Percentiles rank a stretch among this genome's conserved stretches.
phyloP scores from a whole-genome alignment of 2,113 vertebrate species.

The Stigmatopora nigra region DNA sequence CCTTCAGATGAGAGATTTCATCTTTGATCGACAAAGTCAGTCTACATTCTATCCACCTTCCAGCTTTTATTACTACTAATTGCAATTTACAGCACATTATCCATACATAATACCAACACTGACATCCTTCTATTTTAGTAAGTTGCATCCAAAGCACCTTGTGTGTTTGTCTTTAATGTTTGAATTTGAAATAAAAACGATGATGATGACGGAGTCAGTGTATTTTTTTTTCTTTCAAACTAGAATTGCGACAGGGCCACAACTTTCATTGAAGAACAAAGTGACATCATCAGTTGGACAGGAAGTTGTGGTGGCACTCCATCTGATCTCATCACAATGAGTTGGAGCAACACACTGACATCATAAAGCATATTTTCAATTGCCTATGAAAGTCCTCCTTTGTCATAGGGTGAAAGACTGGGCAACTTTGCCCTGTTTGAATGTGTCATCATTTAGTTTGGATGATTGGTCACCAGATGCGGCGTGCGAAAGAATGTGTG shows the following conservation, averaged over 20 bases:
- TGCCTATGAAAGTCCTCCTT: background rate
- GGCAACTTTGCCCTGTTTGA: background rate
- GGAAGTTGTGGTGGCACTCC: background rate
- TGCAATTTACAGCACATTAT: too few species aligned
- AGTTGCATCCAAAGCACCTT: background rate
- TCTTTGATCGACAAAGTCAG: too few species aligned
- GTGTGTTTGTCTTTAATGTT: background rate
- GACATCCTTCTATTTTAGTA: too few species aligned
- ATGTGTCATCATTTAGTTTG: background rate
- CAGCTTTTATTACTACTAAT: too few species aligned
- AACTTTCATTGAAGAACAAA: background rate
- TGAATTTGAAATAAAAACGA: background rate
- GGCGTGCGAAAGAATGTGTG: background rate
- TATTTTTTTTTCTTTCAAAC: background rate
- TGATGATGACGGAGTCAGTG: background rate
- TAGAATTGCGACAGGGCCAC: background rate
- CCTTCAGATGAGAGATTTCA: too few species aligned
- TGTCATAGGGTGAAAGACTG: constrained; percentile 2
- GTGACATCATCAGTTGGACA: background rate
- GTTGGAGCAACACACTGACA: background rate
- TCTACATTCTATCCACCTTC: too few species aligned
- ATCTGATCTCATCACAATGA: background rate
- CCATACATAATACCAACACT: too few species aligned
- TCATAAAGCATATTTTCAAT: constrained; percentile 3
- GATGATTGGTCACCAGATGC: background rate